These are phyloP conservation scores for Atrichornis clamosus DNA, from an alignment of 2,113 vertebrate species.

Conservation along the genomic window DNA sequence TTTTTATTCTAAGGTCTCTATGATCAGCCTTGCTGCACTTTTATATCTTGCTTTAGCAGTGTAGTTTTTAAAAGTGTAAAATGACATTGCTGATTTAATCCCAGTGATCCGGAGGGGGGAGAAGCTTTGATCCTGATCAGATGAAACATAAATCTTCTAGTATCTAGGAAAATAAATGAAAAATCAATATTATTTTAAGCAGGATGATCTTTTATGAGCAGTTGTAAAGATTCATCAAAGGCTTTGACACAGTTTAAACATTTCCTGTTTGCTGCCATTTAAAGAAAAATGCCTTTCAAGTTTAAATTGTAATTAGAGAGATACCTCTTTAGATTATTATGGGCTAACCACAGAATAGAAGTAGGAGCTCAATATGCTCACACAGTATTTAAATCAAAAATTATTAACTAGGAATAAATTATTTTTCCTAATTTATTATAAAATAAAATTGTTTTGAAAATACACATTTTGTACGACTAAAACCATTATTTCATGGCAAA, in stretches of 20 bases:
- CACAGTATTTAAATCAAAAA: neutral
- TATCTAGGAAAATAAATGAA: constrained; percentile 61
- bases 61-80: constrained; percentile 63
- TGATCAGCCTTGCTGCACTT: constrained; percentile 64
- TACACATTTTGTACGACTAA: neutral
- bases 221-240: constrained; percentile 48
- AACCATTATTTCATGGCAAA: neutral
- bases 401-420: neutral
- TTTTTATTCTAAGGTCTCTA: constrained; percentile 73
- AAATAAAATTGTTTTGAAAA: neutral
- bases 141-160: constrained; percentile 59
- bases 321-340: neutral
- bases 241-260: constrained; percentile 46
- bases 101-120: constrained; percentile 36
- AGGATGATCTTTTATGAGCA: constrained; percentile 63
- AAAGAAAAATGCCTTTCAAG: constrained; percentile 50
- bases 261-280: constrained; percentile 48
- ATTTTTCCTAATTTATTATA: neutral
- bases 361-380: neutral
- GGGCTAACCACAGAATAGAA: neutral
- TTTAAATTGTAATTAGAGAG: constrained; percentile 51
- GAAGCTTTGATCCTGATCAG: constrained; percentile 65
- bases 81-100: constrained; percentile 62
- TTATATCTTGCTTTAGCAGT: constrained; percentile 60
- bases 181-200: constrained; percentile 65